A percentile compares a stretch with the other conserved stretches of the same genome.
These are phyloP conservation scores for Falco naumanni DNA, from an alignment of 2,797 vertebrate species.

Conservation along the genomic window DNA sequence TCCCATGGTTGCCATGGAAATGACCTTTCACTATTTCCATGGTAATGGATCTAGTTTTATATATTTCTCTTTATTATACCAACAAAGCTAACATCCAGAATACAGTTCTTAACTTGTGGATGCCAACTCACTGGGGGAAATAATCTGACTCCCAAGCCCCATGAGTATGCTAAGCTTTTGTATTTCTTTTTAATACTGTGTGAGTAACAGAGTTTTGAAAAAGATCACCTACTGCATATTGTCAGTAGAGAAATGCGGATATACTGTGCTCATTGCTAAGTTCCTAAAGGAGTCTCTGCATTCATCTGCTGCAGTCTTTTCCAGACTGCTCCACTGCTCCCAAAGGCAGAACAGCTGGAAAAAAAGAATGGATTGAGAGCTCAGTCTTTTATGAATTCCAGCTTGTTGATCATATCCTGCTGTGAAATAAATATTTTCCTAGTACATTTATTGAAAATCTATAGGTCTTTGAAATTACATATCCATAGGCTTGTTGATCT, in stretches of 20 bases:
- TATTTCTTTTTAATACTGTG: constrained; percentile 38
- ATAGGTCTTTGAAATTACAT: constrained; percentile 12
- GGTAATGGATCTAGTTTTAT: constrained; percentile 76
- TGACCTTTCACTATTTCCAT: constrained; percentile 77
- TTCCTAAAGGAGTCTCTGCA: constrained; percentile 33
- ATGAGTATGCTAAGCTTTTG: not conserved
- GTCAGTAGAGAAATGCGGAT: constrained; percentile 18
- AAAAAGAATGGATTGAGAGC: not conserved
- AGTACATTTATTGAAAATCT: constrained; percentile 29
- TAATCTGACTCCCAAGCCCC: constrained; percentile 40
- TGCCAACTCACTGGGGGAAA: constrained; percentile 26
- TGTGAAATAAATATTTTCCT: constrained; percentile 30
- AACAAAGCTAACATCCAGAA: constrained; percentile 74
- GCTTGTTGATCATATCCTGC: not conserved
- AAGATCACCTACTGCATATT: constrained; percentile 45
- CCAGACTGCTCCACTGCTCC: constrained; percentile 27
- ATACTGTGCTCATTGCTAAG: constrained; percentile 23
- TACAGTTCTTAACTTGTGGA: constrained; percentile 61
- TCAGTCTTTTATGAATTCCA: constrained; percentile 11
- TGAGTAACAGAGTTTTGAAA: constrained; percentile 27
- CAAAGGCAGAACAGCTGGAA: constrained; percentile 22
- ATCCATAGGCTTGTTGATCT: not conserved
- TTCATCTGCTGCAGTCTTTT: constrained; percentile 35
- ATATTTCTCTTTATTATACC: constrained; percentile 76
- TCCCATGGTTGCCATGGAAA: constrained; percentile 78